A percentile compares a stretch with the other conserved stretches of the same genome.
These are phyloP conservation scores for Dusona sp. DNA, from an alignment of 2,888 invertebrate species.

Conservation along the genomic window DNA sequence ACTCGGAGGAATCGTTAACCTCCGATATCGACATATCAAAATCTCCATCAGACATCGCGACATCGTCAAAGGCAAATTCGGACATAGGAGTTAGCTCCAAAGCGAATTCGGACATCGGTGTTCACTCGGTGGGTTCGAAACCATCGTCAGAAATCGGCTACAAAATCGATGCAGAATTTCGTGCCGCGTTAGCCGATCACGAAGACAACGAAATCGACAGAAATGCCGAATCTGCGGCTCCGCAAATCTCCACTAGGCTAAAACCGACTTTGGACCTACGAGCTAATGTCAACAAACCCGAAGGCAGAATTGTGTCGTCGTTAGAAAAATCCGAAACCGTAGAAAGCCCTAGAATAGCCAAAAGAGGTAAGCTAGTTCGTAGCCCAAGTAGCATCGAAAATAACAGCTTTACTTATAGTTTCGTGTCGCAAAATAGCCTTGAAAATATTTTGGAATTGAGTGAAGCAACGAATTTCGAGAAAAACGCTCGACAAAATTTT, in stretches of 20 bases:
- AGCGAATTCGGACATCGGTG: conserved; percentile 78
- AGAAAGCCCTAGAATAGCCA: conserved; percentile 79
- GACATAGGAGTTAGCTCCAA: conserved; percentile 78
- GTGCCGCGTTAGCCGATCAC: conserved; percentile 62
- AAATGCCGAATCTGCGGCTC: conserved; percentile 19
- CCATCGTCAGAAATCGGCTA: conserved; percentile 63
- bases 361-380: conserved; percentile 83
- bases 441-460: conserved; percentile 71
- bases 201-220: conserved; percentile 50
- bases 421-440: conserved; percentile 74
- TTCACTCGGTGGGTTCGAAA: conserved; percentile 68
- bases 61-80: conserved; percentile 75
- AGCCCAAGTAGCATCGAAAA: conserved; percentile 73
- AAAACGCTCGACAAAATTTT: conserved; percentile 1
- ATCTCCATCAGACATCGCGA: conserved; percentile 81
- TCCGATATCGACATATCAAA: conserved; percentile 82
- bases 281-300: background rate
- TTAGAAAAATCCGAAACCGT: conserved; percentile 68
- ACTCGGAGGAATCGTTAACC: conserved; percentile 82
- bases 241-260: conserved; percentile 17
- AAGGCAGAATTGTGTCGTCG: conserved; percentile 23
- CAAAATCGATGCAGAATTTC: conserved; percentile 60
- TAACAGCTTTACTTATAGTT: conserved; percentile 75
- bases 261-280: conserved; percentile 32
- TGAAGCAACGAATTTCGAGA: conserved; percentile 58